Base-by-base conservation (phyloP, 2,113 vertebrate genomes). In the Megaceryle maxima region DNA sequence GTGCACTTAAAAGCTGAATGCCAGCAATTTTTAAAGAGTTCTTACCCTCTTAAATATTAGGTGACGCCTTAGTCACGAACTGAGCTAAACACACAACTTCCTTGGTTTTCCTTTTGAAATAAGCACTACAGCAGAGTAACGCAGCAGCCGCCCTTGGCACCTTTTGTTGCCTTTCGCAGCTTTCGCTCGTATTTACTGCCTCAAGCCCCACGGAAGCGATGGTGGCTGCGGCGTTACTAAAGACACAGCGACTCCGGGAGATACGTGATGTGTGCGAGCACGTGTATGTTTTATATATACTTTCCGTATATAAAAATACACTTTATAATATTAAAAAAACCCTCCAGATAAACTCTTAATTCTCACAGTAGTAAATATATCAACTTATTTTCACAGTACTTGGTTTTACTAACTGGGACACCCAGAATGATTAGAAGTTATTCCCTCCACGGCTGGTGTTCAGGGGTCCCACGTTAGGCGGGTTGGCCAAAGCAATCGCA, bases 1-100 rank as follows among this genome's bases (percentile, higher is more conserved):
- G 98, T 98, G 98, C 98, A 98, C 98, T 98, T 98, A 96, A 95
- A 92, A 98, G 98, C 98, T 98, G 97, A 98, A 96, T 95, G 96
- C 96, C 98, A 98, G 97, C 98, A 97, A 95, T 96, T 97, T 96
- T 37, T 85, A 97, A 96, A 90, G 73, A 95, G 92, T 70, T 91
- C 95, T 88, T 94, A 92, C 55, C 76, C 90, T 90, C 74, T 96
- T 96, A 81, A 94, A 50, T 95, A 84, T 74, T 94, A 90, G 68
- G 90, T 86, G 92, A 93, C 87, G 88, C 92, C 80, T 87, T 91
- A 94, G 82, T 95, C 88, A 74, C 87, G 93, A 70, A 78, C 73
- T 69, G 5, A 93, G 79, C 87, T 64, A 76, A 70, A 84, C 92
- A 93, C 79, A 81, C 72, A n/a, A 11, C 70, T 75, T 83, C 35